A percentile compares a stretch with the other conserved stretches of the same genome.
phyloP scores from a whole-genome alignment of 2,888 invertebrate species.

The Euphydryas editha region DNA sequence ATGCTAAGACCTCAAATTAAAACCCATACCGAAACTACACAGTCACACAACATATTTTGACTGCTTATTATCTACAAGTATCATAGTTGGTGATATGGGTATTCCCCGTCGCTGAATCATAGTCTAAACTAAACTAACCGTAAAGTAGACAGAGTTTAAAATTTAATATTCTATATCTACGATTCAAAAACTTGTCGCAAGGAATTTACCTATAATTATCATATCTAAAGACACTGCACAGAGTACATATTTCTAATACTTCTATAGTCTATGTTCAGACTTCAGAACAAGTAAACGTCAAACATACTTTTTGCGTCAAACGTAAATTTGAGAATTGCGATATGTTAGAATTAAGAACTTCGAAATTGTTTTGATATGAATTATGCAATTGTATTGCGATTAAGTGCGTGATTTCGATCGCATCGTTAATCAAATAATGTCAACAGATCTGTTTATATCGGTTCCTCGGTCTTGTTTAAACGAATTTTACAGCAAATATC shows the following conservation, averaged over 20 bases:
- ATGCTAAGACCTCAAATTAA: too few relatives aligned
- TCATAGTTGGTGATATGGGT: too few relatives aligned
- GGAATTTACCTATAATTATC: too few relatives aligned
- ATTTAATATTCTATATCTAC: too few relatives aligned
- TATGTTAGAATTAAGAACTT: conserved; percentile 48
- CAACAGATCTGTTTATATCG: conserved; percentile 70
- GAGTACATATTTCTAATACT: background rate
- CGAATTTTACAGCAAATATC: conserved; percentile 75
- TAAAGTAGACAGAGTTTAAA: background rate
- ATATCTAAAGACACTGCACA: too few relatives aligned
- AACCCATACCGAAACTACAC: too few relatives aligned
- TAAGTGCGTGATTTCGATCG: conserved; percentile 55
- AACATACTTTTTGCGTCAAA: too few relatives aligned
- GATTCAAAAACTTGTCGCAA: too few relatives aligned
- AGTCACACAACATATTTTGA: too few relatives aligned
- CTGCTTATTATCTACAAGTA: too few relatives aligned
- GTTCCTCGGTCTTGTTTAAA: conserved; percentile 73
- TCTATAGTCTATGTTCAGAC: conserved; percentile 7
- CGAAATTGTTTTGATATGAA: conserved; percentile 61
- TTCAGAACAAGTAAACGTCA: conserved; percentile 21
- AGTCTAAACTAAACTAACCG: background rate
- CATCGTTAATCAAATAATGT: conserved; percentile 64
- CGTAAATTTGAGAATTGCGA: conserved; percentile 22
- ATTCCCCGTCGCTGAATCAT: too few relatives aligned
- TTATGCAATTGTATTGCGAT: conserved; percentile 69